Evolutionary conservation across 2,797 vertebrate genomes (phyloP).

Genomic region (Centropyge bicolor): DNA sequence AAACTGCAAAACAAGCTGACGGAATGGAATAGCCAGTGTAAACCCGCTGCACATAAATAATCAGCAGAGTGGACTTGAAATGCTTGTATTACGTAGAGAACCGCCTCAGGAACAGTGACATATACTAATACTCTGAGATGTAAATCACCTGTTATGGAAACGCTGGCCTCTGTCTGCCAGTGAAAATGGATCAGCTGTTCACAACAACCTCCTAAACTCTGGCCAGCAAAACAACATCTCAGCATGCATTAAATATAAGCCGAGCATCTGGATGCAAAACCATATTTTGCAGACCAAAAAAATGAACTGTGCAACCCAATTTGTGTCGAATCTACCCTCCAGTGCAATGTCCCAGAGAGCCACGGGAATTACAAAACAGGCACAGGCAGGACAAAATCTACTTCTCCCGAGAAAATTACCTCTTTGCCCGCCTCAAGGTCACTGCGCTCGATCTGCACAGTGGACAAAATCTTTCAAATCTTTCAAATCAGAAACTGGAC

Average conservation of each 20-base stretch:
- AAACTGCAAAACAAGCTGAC: slow-evolving; percentile 18
- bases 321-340: slow-evolving; percentile 9
- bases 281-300: slow-evolving; percentile 1
- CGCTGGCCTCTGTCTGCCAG: not conserved
- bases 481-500: slow-evolving; percentile 6
- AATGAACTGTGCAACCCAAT: slow-evolving; percentile 12
- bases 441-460: slow-evolving; percentile 7
- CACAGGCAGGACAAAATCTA: slow-evolving; percentile 13
- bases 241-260: slow-evolving; percentile 1
- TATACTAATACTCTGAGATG: not conserved
- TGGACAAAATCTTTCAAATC: slow-evolving; percentile 20
- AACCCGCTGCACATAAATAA: not conserved
- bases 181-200: not conserved
- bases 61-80: not conserved
- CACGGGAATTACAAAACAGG: slow-evolving; percentile 21
- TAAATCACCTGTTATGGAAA: not conserved
- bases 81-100: slow-evolving; percentile 18
- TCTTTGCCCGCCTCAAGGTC: slow-evolving; percentile 6
- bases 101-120: not conserved
- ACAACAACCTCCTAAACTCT: not conserved
- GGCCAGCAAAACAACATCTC: slow-evolving; percentile 13
- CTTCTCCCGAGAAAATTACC: not conserved
- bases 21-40: not conserved
- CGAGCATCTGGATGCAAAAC: not conserved
- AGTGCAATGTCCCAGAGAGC: slow-evolving; percentile 10